Base-by-base conservation (phyloP, 2,888 invertebrate genomes). In the Gari tellinella region DNA sequence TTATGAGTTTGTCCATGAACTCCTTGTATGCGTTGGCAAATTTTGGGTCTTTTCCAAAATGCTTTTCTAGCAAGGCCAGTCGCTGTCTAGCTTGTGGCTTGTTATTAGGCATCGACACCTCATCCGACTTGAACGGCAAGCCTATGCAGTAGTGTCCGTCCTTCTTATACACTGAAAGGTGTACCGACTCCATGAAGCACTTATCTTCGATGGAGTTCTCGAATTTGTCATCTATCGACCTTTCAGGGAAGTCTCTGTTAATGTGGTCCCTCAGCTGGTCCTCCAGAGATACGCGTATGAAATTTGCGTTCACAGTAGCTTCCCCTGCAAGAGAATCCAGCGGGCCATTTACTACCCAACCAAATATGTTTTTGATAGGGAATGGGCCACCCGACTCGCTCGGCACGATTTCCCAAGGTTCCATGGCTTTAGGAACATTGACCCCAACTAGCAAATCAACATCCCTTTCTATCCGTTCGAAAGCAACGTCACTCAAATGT, bases 301-400 rank as follows among this genome's bases (percentile, higher is more conserved):
- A 60, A 38, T 60, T 46, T n/a, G 60, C 14, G 17, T 2, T 8
- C 14, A 25, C 40, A 17, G 19, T 19, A n/a, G n/a, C 15, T 15
- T 19, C 43, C n/a, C 4, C n/a, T n/a, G n/a, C n/a, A n/a, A n/a
- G 17, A n/a, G 10, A 31, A 2, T 60, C 26, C 8, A 57, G 7
- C 12, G 67, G 73, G 10, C 73, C 73, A 53, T 79, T 70, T 1
- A 78, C 51, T 0, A 70, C 70, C 78, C 74, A 78, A 43, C 78
- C 78, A 12, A 74, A 60, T 7, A 53, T 43, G 1, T 70, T 63
- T 40, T 76, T 69, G n/a, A 64, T 45, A 8, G 76, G 67, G 46
- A 76, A 75, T 1, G 75, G 69, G 15, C 69, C 66, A 46, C 56
- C 23, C 23, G 41, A 31, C 15, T 31, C n/a, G 38, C 75, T 69